Percentiles rank a stretch among this genome's conserved stretches.
These are phyloP conservation scores for Camelus dromedarius DNA, from an alignment of 2,113 vertebrate species.

Conservation along the genomic window DNA sequence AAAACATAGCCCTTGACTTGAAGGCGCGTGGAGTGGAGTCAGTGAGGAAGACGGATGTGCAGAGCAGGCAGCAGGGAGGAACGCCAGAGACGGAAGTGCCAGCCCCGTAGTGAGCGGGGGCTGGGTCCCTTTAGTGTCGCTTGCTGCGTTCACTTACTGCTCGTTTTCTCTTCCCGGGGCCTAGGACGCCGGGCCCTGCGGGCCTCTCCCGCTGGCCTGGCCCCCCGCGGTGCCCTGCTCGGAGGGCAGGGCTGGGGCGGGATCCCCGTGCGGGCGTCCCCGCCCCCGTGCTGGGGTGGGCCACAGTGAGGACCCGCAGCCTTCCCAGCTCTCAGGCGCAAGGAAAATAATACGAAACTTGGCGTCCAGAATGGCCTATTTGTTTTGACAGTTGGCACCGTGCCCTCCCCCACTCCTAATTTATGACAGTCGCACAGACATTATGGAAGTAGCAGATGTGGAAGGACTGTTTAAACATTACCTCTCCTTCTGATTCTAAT, in stretches of 20 bases:
- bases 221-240: neutral
- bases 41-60: neutral
- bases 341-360: constrained; percentile 44
- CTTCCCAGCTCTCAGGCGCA: neutral
- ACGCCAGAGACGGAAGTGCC: neutral
- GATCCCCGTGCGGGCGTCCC: neutral
- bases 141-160: neutral
- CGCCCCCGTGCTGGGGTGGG: neutral
- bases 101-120: neutral
- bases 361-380: constrained; percentile 46
- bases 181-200: neutral
- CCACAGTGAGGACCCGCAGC: neutral
- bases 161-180: neutral
- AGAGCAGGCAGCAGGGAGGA: neutral
- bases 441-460: constrained; percentile 69
- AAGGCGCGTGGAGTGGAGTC: neutral
- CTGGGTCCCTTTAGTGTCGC: neutral
- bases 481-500: constrained; percentile 66
- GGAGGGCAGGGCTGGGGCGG: neutral
- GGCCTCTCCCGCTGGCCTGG: neutral
- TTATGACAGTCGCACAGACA: constrained; percentile 55
- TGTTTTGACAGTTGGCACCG: constrained; percentile 62
- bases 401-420: constrained; percentile 46
- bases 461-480: constrained; percentile 49
- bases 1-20: neutral